Conservation (phyloP, 2,888 invertebrate species). For the Syritta pipiens region DNA sequence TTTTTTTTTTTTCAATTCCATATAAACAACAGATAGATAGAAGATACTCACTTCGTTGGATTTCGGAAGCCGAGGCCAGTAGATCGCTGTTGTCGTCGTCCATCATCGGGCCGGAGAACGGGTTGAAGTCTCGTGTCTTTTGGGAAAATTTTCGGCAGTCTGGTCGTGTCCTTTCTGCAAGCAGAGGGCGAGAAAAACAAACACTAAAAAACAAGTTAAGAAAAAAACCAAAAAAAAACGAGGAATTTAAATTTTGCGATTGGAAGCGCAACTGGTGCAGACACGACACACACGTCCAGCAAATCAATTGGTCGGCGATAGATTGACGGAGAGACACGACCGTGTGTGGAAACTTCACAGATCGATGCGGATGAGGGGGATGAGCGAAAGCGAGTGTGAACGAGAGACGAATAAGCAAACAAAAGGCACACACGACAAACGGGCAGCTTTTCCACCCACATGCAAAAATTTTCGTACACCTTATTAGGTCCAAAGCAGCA, state of each 20-base stretch:
- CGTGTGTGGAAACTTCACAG: slow-evolving; percentile 49
- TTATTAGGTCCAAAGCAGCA: slow-evolving; percentile 60
- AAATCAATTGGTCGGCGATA: slow-evolving; percentile 60
- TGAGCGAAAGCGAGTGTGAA: slow-evolving; percentile 10
- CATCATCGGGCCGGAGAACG: too few relatives aligned
- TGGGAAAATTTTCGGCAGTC: neutral
- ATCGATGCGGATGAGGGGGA: slow-evolving; percentile 46
- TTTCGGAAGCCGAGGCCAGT: slow-evolving; percentile 78
- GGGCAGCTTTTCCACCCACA: slow-evolving; percentile 61
- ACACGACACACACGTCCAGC: slow-evolving; percentile 23
- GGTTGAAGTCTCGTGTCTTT: too few relatives aligned
- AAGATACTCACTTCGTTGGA: slow-evolving; percentile 76
- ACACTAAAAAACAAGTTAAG: too few relatives aligned
- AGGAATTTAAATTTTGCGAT: too few relatives aligned
- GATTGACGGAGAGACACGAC: too few relatives aligned
- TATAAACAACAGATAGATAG: slow-evolving; percentile 2
- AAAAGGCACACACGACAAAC: neutral
- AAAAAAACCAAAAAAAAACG: too few relatives aligned
- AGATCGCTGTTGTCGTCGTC: slow-evolving; percentile 79
- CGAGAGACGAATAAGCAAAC: neutral
- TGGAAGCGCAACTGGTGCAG: slow-evolving; percentile 48
- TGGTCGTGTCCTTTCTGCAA: slow-evolving; percentile 29
- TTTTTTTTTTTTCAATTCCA: slow-evolving; percentile 4
- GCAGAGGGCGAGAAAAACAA: too few relatives aligned
- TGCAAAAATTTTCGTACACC: slow-evolving; percentile 40